Conservation (phyloP, 2,888 invertebrate genomes). For the Eupelmus urozonus region DNA sequence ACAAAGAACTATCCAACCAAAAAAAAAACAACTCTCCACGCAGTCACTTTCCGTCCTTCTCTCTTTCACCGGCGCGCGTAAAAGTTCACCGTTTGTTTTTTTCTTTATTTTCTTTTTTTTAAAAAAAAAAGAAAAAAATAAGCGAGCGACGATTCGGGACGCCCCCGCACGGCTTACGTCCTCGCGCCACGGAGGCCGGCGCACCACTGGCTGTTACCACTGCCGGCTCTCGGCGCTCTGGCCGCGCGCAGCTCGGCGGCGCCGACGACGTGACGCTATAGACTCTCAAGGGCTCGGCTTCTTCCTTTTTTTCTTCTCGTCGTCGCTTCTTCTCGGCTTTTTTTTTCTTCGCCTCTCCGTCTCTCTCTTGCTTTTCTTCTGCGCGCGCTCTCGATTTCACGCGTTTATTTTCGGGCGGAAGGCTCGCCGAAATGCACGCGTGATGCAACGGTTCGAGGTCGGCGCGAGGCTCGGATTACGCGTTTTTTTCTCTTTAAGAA, state of each 20-base stretch:
- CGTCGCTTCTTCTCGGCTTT: conserved; percentile 26
- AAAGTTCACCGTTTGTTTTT: too few species aligned
- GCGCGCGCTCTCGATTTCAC: conserved; percentile 40
- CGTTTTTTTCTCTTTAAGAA: too few species aligned
- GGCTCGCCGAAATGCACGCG: too few species aligned
- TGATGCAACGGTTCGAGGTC: too few species aligned
- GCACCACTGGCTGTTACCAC: conserved; percentile 73
- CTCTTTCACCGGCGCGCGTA: too few species aligned
- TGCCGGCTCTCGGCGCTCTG: conserved; percentile 52
- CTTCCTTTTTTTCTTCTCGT: conserved; percentile 27
- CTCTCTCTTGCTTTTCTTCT: conserved; percentile 15
- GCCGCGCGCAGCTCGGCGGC: conserved; percentile 54
- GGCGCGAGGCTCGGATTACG: too few species aligned
- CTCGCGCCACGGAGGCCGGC: conserved; percentile 72
- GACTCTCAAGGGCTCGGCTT: conserved; percentile 44
- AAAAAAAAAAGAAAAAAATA: too few species aligned
- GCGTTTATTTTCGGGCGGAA: conserved; percentile 43
- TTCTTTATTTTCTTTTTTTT: too few species aligned
- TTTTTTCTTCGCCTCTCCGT: not conserved
- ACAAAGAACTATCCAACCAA: not conserved
- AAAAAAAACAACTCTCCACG: not conserved
- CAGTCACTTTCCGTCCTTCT: not conserved
- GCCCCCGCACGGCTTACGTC: conserved; percentile 62
- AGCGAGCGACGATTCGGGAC: not conserved
- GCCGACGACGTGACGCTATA: conserved; percentile 30